phyloP scores from a whole-genome alignment of 2,113 vertebrate genomes.

The Urocitellus parryii region DNA sequence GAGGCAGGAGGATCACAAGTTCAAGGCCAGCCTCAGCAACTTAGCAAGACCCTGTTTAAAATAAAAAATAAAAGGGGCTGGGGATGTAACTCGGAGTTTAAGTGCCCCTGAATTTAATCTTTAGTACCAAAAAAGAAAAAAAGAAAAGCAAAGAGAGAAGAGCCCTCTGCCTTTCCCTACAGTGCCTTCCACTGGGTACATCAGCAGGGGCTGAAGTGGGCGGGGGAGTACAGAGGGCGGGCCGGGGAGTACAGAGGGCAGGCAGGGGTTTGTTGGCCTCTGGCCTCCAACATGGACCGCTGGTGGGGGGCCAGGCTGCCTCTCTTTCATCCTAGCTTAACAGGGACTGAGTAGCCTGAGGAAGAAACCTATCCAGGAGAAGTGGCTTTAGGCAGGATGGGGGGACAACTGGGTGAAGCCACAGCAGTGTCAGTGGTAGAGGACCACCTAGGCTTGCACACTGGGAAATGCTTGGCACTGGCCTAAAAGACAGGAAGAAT shows the following conservation, averaged over 20 bases:
- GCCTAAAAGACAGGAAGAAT: background rate
- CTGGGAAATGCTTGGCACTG: background rate
- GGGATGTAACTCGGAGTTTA: too few species aligned
- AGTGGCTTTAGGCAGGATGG: background rate
- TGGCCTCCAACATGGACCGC: background rate
- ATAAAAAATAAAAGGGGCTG: too few species aligned
- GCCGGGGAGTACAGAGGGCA: background rate
- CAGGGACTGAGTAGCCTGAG: background rate
- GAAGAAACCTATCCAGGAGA: background rate
- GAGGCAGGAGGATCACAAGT: too few species aligned
- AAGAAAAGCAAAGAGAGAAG: too few species aligned
- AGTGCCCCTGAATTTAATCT: too few species aligned
- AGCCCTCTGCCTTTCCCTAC: background rate
- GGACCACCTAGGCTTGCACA: background rate
- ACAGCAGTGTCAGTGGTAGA: background rate
- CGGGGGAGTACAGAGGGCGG: background rate
- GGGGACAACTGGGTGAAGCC: background rate
- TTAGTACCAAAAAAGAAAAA: too few species aligned
- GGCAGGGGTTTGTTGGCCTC: background rate
- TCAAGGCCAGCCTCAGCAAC: too few species aligned
- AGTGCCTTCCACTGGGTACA: too few species aligned
- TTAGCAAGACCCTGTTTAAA: too few species aligned
- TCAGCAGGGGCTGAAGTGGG: background rate
- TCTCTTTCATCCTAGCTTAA: background rate
- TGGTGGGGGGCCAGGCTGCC: background rate